These are phyloP conservation scores for Sarcophaga rosellei DNA, from an alignment of 2,888 invertebrate genomes.

Conservation along the genomic window DNA sequence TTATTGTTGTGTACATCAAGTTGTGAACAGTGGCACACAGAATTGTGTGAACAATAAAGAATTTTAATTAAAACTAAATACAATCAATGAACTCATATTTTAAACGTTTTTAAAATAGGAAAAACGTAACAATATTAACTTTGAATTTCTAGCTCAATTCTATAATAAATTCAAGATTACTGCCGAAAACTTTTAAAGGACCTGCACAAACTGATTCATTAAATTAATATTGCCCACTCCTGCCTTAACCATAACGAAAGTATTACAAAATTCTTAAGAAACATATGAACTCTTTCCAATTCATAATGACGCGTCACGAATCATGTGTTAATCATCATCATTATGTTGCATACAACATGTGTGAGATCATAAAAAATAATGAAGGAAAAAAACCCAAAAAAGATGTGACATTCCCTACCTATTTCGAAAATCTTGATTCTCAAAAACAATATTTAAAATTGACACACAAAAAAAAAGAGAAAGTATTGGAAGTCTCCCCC, in stretches of 20 bases:
- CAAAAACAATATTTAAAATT: background rate
- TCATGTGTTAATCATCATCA: conserved; percentile 65
- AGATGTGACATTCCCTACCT: conserved; percentile 42
- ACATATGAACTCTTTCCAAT: conserved; percentile 53
- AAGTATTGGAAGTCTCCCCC: background rate
- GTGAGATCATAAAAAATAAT: conserved; percentile 58
- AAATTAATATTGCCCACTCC: background rate
- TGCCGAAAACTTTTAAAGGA: too few relatives aligned
- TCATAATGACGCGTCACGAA: conserved; percentile 47
- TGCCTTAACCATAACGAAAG: background rate
- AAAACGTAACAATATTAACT: too few relatives aligned
- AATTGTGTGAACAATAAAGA: too few relatives aligned
- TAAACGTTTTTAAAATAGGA: too few relatives aligned
- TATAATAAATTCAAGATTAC: too few relatives aligned
- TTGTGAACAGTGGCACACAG: too few relatives aligned
- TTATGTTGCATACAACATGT: conserved; percentile 54
- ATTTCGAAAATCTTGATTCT: background rate
- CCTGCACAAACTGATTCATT: background rate
- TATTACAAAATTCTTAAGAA: background rate
- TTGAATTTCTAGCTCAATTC: too few relatives aligned
- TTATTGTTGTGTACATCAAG: too few relatives aligned
- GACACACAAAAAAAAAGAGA: background rate
- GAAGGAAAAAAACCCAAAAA: conserved; percentile 5
- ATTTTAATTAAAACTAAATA: too few relatives aligned
- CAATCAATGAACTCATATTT: too few relatives aligned